phyloP scores from a whole-genome alignment of 2,113 vertebrate species.

The Origma solitaria region DNA sequence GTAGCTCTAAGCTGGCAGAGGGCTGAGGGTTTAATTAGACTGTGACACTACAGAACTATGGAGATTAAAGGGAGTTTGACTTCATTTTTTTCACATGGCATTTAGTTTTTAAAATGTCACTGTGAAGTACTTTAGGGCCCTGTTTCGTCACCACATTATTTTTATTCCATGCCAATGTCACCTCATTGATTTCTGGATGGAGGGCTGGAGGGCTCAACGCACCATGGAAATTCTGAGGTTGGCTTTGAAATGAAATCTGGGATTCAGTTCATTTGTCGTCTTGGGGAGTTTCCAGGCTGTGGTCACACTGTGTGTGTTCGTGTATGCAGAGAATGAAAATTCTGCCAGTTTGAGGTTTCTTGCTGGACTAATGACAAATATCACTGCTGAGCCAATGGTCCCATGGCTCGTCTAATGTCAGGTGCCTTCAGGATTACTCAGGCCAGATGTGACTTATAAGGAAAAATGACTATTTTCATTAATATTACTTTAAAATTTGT shows the following conservation, averaged over 20 bases:
- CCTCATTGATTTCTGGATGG: constrained; percentile 47
- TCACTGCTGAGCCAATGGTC: not conserved
- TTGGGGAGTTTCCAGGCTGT: constrained; percentile 61
- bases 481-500: not conserved
- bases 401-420: constrained; percentile 33
- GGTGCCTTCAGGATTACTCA: constrained; percentile 53
- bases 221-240: constrained; percentile 56
- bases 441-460: constrained; percentile 34
- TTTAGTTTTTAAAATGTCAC: constrained; percentile 37
- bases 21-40: not conserved
- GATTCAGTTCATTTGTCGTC: constrained; percentile 56
- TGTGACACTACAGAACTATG: not conserved
- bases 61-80: constrained; percentile 7
- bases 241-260: constrained; percentile 62
- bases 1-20: not conserved
- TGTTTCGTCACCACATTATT: constrained; percentile 35
- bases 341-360: constrained; percentile 57
- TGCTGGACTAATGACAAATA: constrained; percentile 56
- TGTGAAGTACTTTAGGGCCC: not conserved
- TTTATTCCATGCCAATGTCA: constrained; percentile 42
- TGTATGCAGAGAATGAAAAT: constrained; percentile 43
- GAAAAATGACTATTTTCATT: constrained; percentile 39
- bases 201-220: constrained; percentile 8
- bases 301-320: constrained; percentile 63
- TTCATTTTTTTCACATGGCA: not conserved